Conservation (phyloP, 2,113 vertebrate genomes). For the Speoplatyrhinus poulsoni region DNA sequence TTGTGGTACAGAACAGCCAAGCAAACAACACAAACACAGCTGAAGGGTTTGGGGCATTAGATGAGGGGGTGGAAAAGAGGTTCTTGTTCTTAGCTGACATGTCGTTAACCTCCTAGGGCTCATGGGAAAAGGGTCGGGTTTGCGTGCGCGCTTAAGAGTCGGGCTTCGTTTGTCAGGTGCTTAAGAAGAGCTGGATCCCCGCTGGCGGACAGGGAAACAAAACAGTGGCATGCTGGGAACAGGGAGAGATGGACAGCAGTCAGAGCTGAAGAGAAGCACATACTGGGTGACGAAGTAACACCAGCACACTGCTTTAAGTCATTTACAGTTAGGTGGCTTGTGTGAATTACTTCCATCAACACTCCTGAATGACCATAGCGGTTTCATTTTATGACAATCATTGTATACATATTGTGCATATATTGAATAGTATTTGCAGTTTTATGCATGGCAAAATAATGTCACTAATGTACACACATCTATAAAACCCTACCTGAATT, state of each 20-base stretch:
- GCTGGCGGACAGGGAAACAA: conserved; percentile 72
- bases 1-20: conserved; percentile 35
- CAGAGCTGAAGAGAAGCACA: conserved; percentile 67
- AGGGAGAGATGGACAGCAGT: conserved; percentile 44
- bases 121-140: conserved; percentile 57
- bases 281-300: conserved; percentile 47
- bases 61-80: conserved; percentile 27
- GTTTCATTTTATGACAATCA: conserved; percentile 12
- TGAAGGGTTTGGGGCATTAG: conserved; percentile 16
- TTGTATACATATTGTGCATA: neutral
- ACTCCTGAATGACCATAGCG: conserved; percentile 6
- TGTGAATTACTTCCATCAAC: conserved; percentile 32
- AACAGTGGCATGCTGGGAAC: conserved; percentile 66
- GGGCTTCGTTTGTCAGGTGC: conserved; percentile 70
- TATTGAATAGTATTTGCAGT: too few species aligned
- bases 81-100: conserved; percentile 69
- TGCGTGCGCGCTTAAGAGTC: conserved; percentile 62
- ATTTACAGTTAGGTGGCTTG: conserved; percentile 32
- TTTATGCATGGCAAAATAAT: neutral
- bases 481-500: too few species aligned
- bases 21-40: neutral
- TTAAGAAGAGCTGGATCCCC: conserved; percentile 68
- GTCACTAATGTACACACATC: too few species aligned
- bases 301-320: conserved; percentile 1
- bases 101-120: conserved; percentile 79